Evolutionary conservation across 2,113 vertebrate species (phyloP), one percentile per base, ranked within the genome.

Genomic region (Cromileptes altivelis): DNA sequence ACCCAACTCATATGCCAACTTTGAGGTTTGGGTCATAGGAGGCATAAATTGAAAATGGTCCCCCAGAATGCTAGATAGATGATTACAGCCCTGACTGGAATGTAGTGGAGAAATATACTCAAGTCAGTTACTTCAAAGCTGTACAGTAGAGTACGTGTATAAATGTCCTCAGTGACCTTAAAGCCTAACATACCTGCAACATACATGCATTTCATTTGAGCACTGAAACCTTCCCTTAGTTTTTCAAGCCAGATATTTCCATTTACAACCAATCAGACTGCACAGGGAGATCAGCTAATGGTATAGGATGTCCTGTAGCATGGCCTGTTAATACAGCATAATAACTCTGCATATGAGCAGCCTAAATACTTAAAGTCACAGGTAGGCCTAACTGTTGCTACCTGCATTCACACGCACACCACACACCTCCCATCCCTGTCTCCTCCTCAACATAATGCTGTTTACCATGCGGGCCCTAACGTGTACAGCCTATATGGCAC

Each of bases 361-460:
- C 21, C 30, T 53, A 30, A 0, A 50, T 10, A 19, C 75, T 17
- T 23, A 40, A 27, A 52, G 17, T 40, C 69, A 65, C 52, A 67
- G 40, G 53, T 45, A 12, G 42, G 42, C 42, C 42, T 74, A 68
- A 81, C 37, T 65, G 42, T 50, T 67, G 63, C 52, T 45, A 45
- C 42, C 8, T 69, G 17, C 30, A 67, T 47, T 11, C 71, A 45
- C 52, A 37, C 74, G 7, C 71, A 45, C 52, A 37, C 74, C 37
- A 27, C 64, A 49, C 81, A 50, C 58, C 52, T 27, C 37, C 52
- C 37, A 2, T 62, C 63, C 42, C 52, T 25, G 45, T n/a, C 61
- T 40, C n/a, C 14, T 14, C 18, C n/a, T 12, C 50, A 61, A 53
- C 45, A 49, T 61, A 52, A 52, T 13, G 6, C 30, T 25, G 30